phyloP scores from a whole-genome alignment of 2,888 invertebrate species.

The Pardosa pseudoannulata region DNA sequence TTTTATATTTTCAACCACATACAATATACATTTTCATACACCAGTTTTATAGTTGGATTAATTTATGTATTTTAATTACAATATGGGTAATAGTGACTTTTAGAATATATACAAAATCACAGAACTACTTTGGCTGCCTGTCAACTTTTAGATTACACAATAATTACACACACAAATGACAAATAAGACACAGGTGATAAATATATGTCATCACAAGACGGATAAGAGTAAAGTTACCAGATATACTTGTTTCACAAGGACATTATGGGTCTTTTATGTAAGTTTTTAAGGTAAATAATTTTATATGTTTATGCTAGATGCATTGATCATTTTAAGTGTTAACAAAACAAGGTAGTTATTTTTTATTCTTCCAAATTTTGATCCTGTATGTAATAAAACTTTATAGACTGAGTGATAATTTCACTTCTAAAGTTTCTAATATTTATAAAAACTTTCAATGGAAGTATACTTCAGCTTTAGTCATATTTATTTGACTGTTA shows the following conservation, averaged over 20 bases:
- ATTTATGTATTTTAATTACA: not conserved
- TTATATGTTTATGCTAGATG: too few species aligned
- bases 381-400: too few species aligned
- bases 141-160: not conserved
- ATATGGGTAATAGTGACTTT: not conserved
- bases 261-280: too few species aligned
- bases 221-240: not conserved
- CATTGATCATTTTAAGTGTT: too few species aligned
- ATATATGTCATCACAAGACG: not conserved
- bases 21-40: not conserved
- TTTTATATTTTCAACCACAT: not conserved
- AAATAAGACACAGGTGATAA: not conserved
- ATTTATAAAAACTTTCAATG: too few species aligned
- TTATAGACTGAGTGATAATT: too few species aligned
- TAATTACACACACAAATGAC: not conserved
- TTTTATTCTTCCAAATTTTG: too few species aligned
- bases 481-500: too few species aligned
- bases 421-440: too few species aligned
- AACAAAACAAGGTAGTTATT: too few species aligned
- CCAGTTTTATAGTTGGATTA: not conserved
- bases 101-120: constrained; percentile 11
- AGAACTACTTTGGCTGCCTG: constrained; percentile 6
- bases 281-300: too few species aligned
- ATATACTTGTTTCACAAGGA: not conserved
- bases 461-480: too few species aligned